These are phyloP conservation scores for Guaruba guarouba DNA, from an alignment of 2,113 vertebrate genomes.

Conservation along the genomic window DNA sequence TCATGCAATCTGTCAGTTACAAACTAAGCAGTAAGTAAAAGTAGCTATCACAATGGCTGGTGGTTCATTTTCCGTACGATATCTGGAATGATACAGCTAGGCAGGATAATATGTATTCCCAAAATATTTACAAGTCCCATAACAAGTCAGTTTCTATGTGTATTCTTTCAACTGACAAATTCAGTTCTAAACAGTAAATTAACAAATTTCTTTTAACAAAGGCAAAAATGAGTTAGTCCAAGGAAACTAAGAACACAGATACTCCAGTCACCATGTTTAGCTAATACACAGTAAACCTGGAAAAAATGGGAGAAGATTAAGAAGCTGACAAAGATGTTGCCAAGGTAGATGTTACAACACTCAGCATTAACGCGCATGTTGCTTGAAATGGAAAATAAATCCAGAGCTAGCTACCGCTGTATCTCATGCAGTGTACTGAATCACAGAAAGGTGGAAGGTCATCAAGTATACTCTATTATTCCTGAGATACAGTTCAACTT, in stretches of 20 bases:
- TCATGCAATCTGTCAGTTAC: background rate
- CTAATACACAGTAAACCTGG: background rate
- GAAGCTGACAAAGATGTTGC: background rate
- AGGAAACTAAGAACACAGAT: background rate
- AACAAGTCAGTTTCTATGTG: background rate
- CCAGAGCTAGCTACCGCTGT: background rate
- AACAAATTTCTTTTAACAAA: background rate
- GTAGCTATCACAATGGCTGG: background rate
- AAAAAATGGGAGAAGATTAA: background rate
- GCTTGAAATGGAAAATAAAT: background rate
- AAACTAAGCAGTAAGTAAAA: background rate
- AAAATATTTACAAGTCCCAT: background rate
- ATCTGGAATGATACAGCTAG: background rate
- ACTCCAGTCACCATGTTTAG: background rate
- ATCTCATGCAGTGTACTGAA: background rate
- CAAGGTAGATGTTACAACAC: background rate
- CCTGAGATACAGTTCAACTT: background rate
- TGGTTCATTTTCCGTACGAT: background rate
- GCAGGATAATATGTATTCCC: background rate
- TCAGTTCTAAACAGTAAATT: background rate
- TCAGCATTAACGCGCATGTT: rapidly evolving
- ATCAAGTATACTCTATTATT: background rate
- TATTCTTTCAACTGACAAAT: background rate
- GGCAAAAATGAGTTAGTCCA: background rate
- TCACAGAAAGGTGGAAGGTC: background rate